Base-by-base conservation (phyloP, 2,888 invertebrate genomes). In the Amblyteles armatorius region DNA sequence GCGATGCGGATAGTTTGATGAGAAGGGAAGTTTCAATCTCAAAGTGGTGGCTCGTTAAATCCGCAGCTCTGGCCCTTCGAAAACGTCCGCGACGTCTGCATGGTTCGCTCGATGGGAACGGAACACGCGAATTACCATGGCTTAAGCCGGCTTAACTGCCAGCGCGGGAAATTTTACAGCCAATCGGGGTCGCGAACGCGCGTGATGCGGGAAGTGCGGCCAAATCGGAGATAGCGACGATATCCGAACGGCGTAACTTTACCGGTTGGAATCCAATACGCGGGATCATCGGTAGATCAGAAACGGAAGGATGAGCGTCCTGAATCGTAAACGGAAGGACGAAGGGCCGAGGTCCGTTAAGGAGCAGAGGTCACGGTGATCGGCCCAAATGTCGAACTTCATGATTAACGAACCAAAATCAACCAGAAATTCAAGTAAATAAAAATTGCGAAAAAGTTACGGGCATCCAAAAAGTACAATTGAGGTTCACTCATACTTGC, bases 11-110 rank as follows among this genome's bases (percentile, higher is more conserved):
- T 40, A 67, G 67, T 40, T 40, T 40, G 67, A 67, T 36, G 40
- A 36, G 36, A 52, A 65, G 73, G n/a, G 50, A 33, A 22, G 40
- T 60, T 81, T 81, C 26, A 74, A 68, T 81, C 74, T 76, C 57
- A 57, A 57, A 57, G 57, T 57, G 57, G 57, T 22, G 11, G 57
- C 57, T 57, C 57, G 57, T 26, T 57, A 57, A 57, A 57, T 22
- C 57, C 57, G 26, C 26, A 57, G 57, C 26, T 22, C 26, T 22
- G 57, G 26, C 57, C 22, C 22, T 57, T 57, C 22, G 57, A 57
- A 26, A 57, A 26, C 57, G 57, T 57, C 57, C 57, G 22, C 26
- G 26, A 57, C 26, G 57, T 57, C 57, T 57, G 26, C 26, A 22
- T 57, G 57, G 44, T 3, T 22, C 55, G 22, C 26, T 26, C 26